Evolutionary conservation across 2,888 invertebrate genomes (phyloP).

Genomic region (Hedya salicella): DNA sequence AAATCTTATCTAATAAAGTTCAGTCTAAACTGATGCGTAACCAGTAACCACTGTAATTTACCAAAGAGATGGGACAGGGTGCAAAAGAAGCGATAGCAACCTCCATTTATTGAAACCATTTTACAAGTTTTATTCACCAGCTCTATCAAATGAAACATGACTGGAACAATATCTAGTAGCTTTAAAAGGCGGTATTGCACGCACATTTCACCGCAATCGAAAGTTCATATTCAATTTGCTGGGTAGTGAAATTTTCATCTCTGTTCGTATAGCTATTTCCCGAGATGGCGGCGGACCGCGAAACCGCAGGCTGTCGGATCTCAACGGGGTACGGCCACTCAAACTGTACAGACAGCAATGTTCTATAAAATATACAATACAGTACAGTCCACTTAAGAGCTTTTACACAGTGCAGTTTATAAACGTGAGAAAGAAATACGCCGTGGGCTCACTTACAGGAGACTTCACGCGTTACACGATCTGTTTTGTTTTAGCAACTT

Average conservation of each 20-base stretch:
- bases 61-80: too few relatives aligned
- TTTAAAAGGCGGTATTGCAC: constrained; percentile 50
- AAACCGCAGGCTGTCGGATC: constrained; percentile 62
- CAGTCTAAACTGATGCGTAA: too few relatives aligned
- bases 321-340: constrained; percentile 14
- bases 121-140: constrained; percentile 10
- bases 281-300: constrained; percentile 54
- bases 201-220: constrained; percentile 63
- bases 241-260: constrained; percentile 63
- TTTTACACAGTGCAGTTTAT: not conserved
- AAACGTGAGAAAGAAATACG: too few relatives aligned
- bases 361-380: not conserved
- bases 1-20: too few relatives aligned
- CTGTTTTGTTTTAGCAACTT: too few relatives aligned
- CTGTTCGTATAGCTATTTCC: constrained; percentile 52
- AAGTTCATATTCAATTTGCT: constrained; percentile 72
- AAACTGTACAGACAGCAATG: constrained; percentile 3
- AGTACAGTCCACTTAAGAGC: not conserved
- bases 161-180: constrained; percentile 38
- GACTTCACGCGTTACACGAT: too few relatives aligned
- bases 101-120: constrained; percentile 12
- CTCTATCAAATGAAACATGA: constrained; percentile 23
- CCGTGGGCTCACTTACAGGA: too few relatives aligned
- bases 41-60: too few relatives aligned
- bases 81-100: not conserved